phyloP scores from a whole-genome alignment of 2,888 invertebrate species.

The Pelosia muscerda region DNA sequence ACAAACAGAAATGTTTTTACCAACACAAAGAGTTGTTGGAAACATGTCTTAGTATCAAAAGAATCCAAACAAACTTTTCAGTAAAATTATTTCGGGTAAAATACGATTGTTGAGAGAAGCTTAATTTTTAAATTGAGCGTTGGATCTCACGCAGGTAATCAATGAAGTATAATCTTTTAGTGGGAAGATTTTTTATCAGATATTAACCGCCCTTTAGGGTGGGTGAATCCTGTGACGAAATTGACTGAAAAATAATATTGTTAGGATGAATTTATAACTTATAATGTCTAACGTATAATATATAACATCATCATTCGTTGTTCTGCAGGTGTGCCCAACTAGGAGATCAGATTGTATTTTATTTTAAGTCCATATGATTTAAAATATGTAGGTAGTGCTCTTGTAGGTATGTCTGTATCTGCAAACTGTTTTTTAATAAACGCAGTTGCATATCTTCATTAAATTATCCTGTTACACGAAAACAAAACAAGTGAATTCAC shows the following conservation, averaged over 20 bases:
- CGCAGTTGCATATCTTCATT: no score
- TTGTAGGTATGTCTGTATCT: no score
- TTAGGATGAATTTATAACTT: neutral
- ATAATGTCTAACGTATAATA: no score
- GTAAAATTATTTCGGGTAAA: neutral
- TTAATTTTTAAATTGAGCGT: slow-evolving; percentile 25
- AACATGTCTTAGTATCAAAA: neutral
- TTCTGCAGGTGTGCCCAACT: no score
- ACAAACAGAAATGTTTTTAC: neutral
- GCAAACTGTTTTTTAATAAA: no score
- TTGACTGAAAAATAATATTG: neutral
- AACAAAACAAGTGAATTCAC: no score
- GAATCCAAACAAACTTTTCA: neutral
- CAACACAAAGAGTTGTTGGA: neutral
- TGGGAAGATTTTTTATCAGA: slow-evolving; percentile 22
- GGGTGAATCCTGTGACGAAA: neutral
- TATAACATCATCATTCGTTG: no score
- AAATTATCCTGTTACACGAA: no score
- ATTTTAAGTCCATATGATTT: no score
- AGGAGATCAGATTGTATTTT: no score
- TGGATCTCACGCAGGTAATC: neutral
- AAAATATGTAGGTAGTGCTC: no score
- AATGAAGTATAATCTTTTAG: slow-evolving; percentile 17
- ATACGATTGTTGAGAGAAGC: neutral
- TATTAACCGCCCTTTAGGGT: slow-evolving; percentile 15